Conservation (phyloP, 2,113 vertebrate genomes). For the Hydrolagus affinis region DNA sequence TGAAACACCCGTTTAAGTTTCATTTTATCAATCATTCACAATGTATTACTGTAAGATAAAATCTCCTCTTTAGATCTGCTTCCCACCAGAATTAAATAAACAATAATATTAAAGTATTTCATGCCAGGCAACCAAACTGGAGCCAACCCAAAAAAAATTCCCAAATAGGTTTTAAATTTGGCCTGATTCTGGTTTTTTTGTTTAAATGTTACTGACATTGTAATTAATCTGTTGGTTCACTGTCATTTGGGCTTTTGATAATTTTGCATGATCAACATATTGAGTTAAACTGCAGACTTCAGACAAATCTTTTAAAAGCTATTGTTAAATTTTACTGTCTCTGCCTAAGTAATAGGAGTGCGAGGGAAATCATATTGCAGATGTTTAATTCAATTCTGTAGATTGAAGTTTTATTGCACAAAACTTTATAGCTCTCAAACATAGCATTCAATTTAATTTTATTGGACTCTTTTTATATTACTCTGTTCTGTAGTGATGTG, state of each 20-base stretch:
- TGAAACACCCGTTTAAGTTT: background rate
- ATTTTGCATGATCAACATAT: background rate
- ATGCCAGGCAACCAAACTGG: background rate
- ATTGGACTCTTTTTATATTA: background rate
- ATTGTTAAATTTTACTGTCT: constrained; percentile 3
- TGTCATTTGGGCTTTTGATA: background rate
- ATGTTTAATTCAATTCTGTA: background rate
- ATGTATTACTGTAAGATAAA: background rate
- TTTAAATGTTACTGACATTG: background rate
- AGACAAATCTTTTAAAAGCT: background rate
- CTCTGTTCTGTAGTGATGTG: background rate
- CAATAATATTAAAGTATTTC: background rate
- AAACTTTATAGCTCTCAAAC: background rate
- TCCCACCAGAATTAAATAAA: background rate
- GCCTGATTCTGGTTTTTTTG: background rate
- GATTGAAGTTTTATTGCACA: too few relatives aligned
- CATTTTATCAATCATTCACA: background rate
- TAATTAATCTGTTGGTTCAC: background rate
- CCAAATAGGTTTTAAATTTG: background rate
- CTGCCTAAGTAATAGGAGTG: background rate
- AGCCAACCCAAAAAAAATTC: background rate
- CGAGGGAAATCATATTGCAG: background rate
- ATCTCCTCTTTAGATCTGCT: background rate
- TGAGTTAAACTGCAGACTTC: background rate
- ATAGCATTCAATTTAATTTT: constrained; percentile 8